phyloP scores from a whole-genome alignment of 92 coral and sea anemone genomes.

The Desmophyllum pertusum region DNA sequence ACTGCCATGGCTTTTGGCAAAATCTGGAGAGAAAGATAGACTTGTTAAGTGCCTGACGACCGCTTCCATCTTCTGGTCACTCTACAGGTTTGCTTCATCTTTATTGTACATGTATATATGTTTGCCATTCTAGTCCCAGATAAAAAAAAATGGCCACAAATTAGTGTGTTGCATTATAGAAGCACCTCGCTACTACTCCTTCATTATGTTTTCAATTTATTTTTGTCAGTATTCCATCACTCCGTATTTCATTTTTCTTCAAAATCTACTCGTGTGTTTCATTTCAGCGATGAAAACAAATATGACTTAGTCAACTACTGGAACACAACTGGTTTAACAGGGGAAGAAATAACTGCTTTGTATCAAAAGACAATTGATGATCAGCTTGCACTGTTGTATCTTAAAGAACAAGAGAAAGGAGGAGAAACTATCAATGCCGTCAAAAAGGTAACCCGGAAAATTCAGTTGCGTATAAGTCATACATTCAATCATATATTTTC shows the following conservation, averaged over 20 bases:
- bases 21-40: slow-evolving; percentile 64
- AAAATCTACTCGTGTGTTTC: not conserved
- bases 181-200: not conserved
- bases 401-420: slow-evolving; percentile 52
- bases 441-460: slow-evolving; percentile 34
- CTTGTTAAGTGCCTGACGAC: slow-evolving; percentile 58
- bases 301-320: slow-evolving; percentile 78
- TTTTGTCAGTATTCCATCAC: no score
- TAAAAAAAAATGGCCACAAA: no score
- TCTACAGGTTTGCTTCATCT: slow-evolving; percentile 36
- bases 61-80: slow-evolving; percentile 70
- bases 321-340: slow-evolving; percentile 69
- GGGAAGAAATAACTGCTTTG: slow-evolving; percentile 69
- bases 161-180: not conserved
- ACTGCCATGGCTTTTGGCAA: slow-evolving; percentile 76
- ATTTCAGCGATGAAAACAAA: slow-evolving; percentile 58
- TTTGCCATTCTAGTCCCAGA: not conserved
- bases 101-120: not conserved
- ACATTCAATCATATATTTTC: not conserved
- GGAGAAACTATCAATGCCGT: slow-evolving; percentile 33
- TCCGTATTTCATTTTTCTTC: not conserved
- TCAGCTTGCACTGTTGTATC: slow-evolving; percentile 72
- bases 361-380: slow-evolving; percentile 65
- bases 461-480: not conserved
- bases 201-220: no score